Percentiles rank a stretch among this genome's conserved stretches.
Conservation (phyloP, 1,140 invertebrate genomes). For the Eulimnadia texana region DNA sequence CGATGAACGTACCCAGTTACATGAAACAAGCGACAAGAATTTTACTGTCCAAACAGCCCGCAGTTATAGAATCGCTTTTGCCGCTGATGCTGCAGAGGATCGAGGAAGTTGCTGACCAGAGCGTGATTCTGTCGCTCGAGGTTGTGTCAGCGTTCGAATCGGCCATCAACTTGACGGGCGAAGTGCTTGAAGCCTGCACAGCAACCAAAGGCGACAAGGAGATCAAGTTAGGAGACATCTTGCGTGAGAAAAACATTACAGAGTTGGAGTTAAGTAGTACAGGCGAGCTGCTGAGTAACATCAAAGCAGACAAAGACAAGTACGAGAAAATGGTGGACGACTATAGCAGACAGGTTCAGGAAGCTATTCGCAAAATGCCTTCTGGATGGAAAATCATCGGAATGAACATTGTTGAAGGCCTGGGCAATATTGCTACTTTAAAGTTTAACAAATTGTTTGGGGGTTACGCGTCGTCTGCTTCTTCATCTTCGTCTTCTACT, state of each 20-base stretch:
- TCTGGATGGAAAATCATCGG: slow-evolving; percentile 10
- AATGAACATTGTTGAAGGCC: slow-evolving; percentile 3
- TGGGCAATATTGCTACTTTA: background rate
- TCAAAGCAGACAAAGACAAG: slow-evolving; percentile 1
- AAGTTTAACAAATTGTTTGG: background rate
- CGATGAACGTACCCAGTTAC: slow-evolving; percentile 3
- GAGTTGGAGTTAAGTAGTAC: background rate
- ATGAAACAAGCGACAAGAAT: slow-evolving; percentile 3
- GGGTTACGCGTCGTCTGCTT: background rate
- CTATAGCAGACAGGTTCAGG: background rate
- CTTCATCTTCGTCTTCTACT: background rate
- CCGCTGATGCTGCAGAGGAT: background rate
- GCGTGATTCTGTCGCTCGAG: background rate
- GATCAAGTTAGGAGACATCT: background rate
- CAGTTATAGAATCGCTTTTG: background rate
- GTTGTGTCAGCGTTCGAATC: background rate
- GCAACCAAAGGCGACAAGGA: slow-evolving; percentile 9
- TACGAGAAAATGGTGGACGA: background rate
- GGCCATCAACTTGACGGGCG: slow-evolving; percentile 10
- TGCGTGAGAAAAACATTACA: background rate
- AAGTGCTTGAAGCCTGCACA: slow-evolving; percentile 9
- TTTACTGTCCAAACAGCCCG: background rate
- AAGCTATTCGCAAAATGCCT: background rate
- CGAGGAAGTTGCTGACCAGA: background rate
- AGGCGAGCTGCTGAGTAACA: background rate